A percentile compares a stretch with the other conserved stretches of the same genome.
These are phyloP conservation scores for Drosophila aff. DNA, from an alignment of 1,140 invertebrate genomes.

Conservation along the genomic window DNA sequence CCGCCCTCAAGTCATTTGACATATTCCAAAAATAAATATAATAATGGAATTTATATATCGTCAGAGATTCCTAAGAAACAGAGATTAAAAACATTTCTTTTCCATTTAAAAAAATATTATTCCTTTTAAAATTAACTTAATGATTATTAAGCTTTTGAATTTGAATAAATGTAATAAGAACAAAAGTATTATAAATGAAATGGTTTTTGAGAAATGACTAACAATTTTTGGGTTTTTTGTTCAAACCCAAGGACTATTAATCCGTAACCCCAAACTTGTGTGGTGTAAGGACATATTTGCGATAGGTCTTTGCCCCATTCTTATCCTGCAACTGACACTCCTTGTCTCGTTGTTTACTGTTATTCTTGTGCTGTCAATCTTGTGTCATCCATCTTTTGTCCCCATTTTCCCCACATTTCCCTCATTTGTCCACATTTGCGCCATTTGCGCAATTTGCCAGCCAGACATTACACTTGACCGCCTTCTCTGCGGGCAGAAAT, in stretches of 20 bases:
- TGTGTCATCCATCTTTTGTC: constrained; percentile 13
- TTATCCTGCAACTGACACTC: constrained; percentile 12
- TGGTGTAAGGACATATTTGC: constrained; percentile 20
- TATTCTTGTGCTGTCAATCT: constrained; percentile 30
- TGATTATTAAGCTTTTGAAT: neutral
- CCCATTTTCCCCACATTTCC: constrained; percentile 5
- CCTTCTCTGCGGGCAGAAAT: constrained; percentile 44
- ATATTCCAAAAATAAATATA: constrained; percentile 30
- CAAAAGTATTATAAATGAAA: too few species aligned
- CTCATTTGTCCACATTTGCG: constrained; percentile 27
- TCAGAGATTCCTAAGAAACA: neutral
- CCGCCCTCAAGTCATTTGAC: constrained; percentile 8
- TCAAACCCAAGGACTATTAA: neutral
- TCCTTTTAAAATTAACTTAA: neutral
- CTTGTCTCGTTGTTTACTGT: constrained; percentile 30
- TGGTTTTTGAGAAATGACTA: neutral
- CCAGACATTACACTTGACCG: constrained; percentile 62
- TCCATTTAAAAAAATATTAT: neutral
- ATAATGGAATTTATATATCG: constrained; percentile 2
- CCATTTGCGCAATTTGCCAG: constrained; percentile 70
- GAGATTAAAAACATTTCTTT: too few species aligned
- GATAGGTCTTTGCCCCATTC: constrained; percentile 5
- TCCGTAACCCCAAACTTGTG: neutral
- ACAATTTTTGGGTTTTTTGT: neutral
- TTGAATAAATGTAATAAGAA: neutral